Base-by-base conservation (phyloP, 1,140 invertebrate genomes). In the Caenorhabditis inopinata region DNA sequence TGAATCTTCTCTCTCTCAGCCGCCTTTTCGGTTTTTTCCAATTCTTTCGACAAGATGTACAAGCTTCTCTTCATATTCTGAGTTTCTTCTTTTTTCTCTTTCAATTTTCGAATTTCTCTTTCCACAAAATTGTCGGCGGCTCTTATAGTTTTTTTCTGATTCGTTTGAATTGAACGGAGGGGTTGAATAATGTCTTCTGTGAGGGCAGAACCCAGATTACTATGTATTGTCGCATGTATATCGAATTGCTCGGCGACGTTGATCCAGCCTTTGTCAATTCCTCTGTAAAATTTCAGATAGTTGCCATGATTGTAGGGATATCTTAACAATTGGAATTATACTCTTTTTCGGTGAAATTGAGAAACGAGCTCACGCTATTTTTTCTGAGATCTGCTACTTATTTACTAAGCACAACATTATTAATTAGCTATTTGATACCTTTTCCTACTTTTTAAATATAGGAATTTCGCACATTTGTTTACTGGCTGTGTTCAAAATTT, bases 141-240 rank as follows among this genome's bases (percentile, higher is more conserved):
- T 62, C 78, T n/a, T 14, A 83, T 79, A 6, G 82, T 83, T 75
- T 83, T 83, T 27, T 83, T 42, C 32, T 83, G 82, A 45, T 27
- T 78, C n/a, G 75, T 48, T 25, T 81, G 76, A 46, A 83, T 83
- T 7, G 83, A 78, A 42, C 78, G 47, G 11, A 83, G 73, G 29
- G 83, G 83, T 74, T 83, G 83, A 27, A 83, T 83, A 53, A 83
- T 79, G 62, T 83, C 83, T 35, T 83, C 83, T n/a, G 76, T 62
- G 29, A 83, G 46, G 7, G 83, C 81, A 0, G 83, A 83, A 21
- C 82, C 81, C 6, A 83, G 74, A 48, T 83, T 83, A 75, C 83
- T 83, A 68, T 83, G 83, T 0, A 83, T 75, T 4, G 83, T 83
- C 14, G 83, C 76, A 18, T 83, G 81, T 23, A 79, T 76, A 32